phyloP scores from a whole-genome alignment of 2,888 invertebrate species.

The Acrobasis repandana region DNA sequence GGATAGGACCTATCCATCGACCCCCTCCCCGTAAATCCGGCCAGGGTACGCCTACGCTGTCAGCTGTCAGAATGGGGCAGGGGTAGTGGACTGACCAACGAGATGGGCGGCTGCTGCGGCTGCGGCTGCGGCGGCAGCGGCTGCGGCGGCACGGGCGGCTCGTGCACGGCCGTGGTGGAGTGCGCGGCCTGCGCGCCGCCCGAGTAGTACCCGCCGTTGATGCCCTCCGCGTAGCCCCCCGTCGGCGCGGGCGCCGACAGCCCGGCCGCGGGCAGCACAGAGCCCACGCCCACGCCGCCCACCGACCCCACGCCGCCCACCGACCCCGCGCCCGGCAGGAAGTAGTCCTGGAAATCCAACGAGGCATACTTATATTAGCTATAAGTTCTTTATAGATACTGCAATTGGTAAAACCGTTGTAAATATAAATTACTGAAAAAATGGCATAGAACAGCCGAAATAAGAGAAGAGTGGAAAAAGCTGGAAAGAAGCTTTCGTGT shows the following conservation, averaged over 20 bases:
- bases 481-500: no score
- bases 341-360: slow-evolving; percentile 83
- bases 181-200: slow-evolving; percentile 93
- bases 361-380: no score
- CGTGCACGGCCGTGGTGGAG: slow-evolving; percentile 88
- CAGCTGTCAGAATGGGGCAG: no score
- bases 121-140: slow-evolving; percentile 58
- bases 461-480: no score
- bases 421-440: no score
- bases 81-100: slow-evolving; percentile 43
- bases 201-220: slow-evolving; percentile 91
- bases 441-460: no score
- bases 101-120: slow-evolving; percentile 62
- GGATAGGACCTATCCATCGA: no score
- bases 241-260: slow-evolving; percentile 66
- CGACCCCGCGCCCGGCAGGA: slow-evolving; percentile 84
- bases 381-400: no score
- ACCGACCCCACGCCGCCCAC: slow-evolving; percentile 85
- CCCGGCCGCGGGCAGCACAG: slow-evolving; percentile 85
- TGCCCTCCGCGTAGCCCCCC: slow-evolving; percentile 48
- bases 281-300: slow-evolving; percentile 85
- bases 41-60: no score
- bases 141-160: slow-evolving; percentile 63
- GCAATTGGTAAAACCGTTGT: no score
- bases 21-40: no score